Conservation (phyloP, 1,140 invertebrate genomes). For the Galendromus occidentalis region DNA sequence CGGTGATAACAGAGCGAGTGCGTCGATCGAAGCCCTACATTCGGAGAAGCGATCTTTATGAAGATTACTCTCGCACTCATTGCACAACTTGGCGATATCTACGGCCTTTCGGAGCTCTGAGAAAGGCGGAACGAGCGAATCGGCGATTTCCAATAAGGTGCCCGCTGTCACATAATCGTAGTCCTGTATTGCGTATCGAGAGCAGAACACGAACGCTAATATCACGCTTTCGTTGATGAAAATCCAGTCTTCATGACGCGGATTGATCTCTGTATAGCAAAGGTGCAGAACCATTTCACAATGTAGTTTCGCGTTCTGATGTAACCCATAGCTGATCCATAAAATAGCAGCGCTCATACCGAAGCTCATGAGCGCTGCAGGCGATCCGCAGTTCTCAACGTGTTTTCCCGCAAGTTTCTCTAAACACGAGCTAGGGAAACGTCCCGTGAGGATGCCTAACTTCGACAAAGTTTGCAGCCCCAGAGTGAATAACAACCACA, state of each 20-base stretch:
- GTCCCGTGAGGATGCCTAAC: neutral
- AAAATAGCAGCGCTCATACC: neutral
- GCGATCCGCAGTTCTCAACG: neutral
- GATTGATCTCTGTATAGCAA: neutral
- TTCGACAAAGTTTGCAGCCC: neutral
- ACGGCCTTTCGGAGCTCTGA: neutral
- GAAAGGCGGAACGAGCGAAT: neutral
- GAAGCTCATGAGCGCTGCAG: neutral
- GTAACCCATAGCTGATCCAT: neutral
- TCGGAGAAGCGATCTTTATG: neutral
- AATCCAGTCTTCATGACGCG: neutral
- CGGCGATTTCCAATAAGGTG: neutral
- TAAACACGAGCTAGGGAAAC: neutral
- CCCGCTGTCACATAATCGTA: neutral
- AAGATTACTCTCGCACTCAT: neutral
- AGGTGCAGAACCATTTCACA: neutral
- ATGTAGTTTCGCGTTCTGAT: conserved; percentile 8
- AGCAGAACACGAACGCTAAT: neutral
- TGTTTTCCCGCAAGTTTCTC: neutral
- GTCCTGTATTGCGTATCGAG: conserved; percentile 1
- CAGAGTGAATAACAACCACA: neutral
- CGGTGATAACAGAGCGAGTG: neutral
- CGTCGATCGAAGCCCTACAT: neutral
- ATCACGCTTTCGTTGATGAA: conserved; percentile 2
- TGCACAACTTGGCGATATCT: neutral